Conservation (phyloP, 2,797 vertebrate genomes). For the Rachycentron canadum region DNA sequence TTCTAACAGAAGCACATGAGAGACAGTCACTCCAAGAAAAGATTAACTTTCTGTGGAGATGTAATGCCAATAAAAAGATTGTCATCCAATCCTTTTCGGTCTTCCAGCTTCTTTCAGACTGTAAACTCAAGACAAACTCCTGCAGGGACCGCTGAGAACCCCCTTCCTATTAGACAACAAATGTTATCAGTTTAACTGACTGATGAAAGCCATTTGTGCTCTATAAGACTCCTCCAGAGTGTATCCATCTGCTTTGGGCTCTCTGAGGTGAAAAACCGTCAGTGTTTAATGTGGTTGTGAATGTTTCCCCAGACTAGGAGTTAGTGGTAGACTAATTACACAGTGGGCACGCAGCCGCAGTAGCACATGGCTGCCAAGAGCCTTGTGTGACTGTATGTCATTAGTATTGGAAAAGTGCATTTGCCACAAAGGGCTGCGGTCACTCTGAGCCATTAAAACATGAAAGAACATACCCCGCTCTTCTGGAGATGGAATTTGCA, state of each 20-base stretch:
- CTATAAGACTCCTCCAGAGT: conserved; percentile 67
- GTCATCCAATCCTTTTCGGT: conserved; percentile 27
- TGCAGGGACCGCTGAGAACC: conserved; percentile 28
- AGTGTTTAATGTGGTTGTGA: conserved; percentile 84
- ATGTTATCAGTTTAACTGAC: conserved; percentile 68
- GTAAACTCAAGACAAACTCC: conserved; percentile 48
- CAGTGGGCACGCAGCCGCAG: conserved; percentile 77
- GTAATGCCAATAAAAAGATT: conserved; percentile 51
- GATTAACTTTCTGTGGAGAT: conserved; percentile 37
- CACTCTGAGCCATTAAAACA: conserved; percentile 84
- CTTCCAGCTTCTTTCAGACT: conserved; percentile 12
- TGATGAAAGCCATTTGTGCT: conserved; percentile 76
- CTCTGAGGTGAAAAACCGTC: conserved; percentile 81
- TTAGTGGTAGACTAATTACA: conserved; percentile 86
- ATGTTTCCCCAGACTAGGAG: conserved; percentile 85
- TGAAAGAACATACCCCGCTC: conserved; percentile 83
- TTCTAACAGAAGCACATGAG: conserved; percentile 30
- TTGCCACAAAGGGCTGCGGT: conserved; percentile 83
- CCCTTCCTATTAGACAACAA: conserved; percentile 62
- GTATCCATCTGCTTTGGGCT: conserved; percentile 76
- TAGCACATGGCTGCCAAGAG: conserved; percentile 75
- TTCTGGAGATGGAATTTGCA: conserved; percentile 83
- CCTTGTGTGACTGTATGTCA: conserved; percentile 84
- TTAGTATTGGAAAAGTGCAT: conserved; percentile 86
- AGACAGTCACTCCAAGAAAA: conserved; percentile 16